These are phyloP conservation scores for Sarotherodon lohbergeri DNA, from an alignment of 2,113 vertebrate species.

Conservation along the genomic window DNA sequence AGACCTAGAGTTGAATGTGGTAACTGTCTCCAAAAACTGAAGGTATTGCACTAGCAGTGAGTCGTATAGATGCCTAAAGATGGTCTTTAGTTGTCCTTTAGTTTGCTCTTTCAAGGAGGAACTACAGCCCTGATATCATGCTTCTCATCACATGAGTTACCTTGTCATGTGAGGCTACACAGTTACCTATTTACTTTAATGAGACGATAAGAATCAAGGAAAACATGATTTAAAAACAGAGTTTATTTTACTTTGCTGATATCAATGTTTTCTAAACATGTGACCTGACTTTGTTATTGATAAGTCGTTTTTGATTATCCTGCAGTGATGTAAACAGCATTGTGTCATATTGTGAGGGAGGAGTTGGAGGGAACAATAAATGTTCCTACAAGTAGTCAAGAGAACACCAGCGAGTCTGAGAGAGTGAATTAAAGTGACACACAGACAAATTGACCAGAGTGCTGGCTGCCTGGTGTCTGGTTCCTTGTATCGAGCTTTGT, in stretches of 20 bases:
- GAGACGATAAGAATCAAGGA: neutral
- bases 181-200: neutral
- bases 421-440: conserved; percentile 12
- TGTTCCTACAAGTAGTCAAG: neutral
- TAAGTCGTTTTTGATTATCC: neutral
- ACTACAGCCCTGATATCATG: neutral
- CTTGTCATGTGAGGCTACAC: neutral
- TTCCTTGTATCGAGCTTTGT: neutral
- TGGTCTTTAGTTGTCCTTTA: neutral
- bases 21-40: neutral
- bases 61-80: neutral
- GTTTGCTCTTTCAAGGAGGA: neutral
- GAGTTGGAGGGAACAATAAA: conserved; percentile 6
- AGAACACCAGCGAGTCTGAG: conserved; percentile 7
- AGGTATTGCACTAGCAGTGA: neutral
- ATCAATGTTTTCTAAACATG: neutral
- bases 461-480: conserved; percentile 20
- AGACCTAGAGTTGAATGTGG: neutral
- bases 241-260: neutral
- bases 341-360: neutral
- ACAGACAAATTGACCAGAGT: conserved; percentile 6
- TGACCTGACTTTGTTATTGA: neutral
- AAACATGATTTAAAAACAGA: neutral
- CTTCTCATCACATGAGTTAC: neutral
- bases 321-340: neutral